These are phyloP conservation scores for Elmis aenea DNA, from an alignment of 2,888 invertebrate species.

Conservation along the genomic window DNA sequence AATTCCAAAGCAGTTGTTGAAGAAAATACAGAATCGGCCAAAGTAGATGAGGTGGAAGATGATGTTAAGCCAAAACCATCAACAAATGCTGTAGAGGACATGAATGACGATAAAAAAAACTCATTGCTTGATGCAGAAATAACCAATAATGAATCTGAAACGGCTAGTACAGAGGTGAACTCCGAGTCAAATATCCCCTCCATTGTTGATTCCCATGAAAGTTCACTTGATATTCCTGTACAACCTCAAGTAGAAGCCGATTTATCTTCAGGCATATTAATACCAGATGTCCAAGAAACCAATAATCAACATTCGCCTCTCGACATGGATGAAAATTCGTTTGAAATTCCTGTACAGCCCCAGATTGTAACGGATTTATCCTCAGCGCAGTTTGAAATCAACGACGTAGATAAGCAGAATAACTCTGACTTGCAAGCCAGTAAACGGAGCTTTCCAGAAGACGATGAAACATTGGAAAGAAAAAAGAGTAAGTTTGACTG, in stretches of 20 bases:
- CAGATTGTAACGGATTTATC: slow-evolving; percentile 35
- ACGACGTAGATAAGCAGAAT: slow-evolving; percentile 3
- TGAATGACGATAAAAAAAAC: background rate
- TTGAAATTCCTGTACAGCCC: slow-evolving; percentile 44
- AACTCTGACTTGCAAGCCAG: slow-evolving; percentile 5
- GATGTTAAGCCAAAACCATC: background rate
- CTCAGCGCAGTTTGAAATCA: slow-evolving; percentile 9
- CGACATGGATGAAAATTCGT: slow-evolving; percentile 38
- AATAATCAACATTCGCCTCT: too few species aligned
- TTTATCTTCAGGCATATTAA: too few species aligned
- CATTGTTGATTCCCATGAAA: too few species aligned
- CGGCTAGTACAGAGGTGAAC: slow-evolving; percentile 3
- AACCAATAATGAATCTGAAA: background rate
- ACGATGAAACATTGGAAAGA: slow-evolving; percentile 17
- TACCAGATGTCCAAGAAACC: too few species aligned
- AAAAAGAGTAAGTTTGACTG: slow-evolving; percentile 36
- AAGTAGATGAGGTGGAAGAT: background rate
- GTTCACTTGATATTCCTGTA: too few species aligned
- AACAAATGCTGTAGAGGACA: too few species aligned
- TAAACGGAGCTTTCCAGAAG: slow-evolving; percentile 9
- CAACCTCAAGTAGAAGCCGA: too few species aligned
- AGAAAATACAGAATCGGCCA: background rate
- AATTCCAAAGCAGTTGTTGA: background rate
- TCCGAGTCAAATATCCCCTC: slow-evolving; percentile 12
- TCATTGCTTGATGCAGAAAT: background rate